These are phyloP conservation scores for Botia kubotai DNA, from an alignment of 2,797 vertebrate species.

Conservation along the genomic window DNA sequence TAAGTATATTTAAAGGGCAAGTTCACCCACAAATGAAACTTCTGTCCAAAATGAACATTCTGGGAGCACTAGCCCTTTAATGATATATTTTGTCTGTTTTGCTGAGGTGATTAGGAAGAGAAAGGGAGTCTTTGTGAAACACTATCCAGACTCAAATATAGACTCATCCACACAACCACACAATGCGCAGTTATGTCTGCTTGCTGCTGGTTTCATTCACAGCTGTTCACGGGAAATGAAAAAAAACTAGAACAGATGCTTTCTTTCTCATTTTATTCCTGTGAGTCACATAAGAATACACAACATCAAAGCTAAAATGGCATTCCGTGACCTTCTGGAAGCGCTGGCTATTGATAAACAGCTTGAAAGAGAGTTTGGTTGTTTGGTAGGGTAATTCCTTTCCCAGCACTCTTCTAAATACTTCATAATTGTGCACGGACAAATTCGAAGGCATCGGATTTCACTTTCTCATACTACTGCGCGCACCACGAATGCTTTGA, in stretches of 20 bases:
- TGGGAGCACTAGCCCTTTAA: background rate
- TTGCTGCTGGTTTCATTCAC: background rate
- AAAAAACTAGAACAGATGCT: background rate
- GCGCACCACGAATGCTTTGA: conserved; percentile 16
- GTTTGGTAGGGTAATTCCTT: conserved; percentile 20
- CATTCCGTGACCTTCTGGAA: conserved; percentile 5
- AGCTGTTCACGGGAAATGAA: conserved; percentile 59
- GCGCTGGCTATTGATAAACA: conserved; percentile 27
- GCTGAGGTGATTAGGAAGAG: background rate
- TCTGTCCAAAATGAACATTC: background rate
- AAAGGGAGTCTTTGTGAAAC: background rate
- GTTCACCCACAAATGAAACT: background rate
- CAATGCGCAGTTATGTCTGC: background rate
- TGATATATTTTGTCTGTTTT: background rate
- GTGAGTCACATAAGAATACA: conserved; percentile 34
- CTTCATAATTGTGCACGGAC: conserved; percentile 27
- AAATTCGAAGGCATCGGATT: conserved; percentile 27
- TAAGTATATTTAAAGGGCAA: background rate
- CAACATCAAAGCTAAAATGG: conserved; percentile 25
- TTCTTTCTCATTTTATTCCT: conserved; percentile 33
- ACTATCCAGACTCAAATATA: background rate
- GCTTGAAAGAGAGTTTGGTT: conserved; percentile 8
- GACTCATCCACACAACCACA: background rate
- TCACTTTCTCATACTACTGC: conserved; percentile 25
- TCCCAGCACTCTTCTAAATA: conserved; percentile 8